Evolutionary conservation across 1,140 invertebrate genomes (phyloP).

Genomic region (Pinna nobilis): DNA sequence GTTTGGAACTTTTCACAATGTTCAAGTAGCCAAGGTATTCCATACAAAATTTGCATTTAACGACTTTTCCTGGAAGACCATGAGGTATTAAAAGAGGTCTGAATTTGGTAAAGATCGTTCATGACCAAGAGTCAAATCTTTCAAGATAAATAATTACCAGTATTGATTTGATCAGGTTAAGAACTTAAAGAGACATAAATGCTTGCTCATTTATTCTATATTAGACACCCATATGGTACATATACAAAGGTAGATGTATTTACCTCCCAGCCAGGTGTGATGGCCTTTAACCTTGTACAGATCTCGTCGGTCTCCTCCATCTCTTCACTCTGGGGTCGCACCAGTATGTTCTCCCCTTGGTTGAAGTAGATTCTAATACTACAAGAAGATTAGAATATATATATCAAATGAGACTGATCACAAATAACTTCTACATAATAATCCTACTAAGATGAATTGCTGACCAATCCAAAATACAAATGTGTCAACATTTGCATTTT

Average conservation of each 20-base stretch:
- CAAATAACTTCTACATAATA: not conserved
- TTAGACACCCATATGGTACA: too few species aligned
- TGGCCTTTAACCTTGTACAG: constrained; percentile 82
- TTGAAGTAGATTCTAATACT: constrained; percentile 77
- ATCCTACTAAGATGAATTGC: not conserved
- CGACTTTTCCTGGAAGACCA: too few species aligned
- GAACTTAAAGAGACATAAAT: not conserved
- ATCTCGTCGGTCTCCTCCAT: constrained; percentile 87
- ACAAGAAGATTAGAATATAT: constrained; percentile 40
- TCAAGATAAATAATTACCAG: not conserved
- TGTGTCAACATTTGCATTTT: too few species aligned
- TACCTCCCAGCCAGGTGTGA: constrained; percentile 84
- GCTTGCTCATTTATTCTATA: not conserved
- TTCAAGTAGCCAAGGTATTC: too few species aligned
- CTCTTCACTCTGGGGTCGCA: constrained; percentile 77
- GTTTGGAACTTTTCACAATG: too few species aligned
- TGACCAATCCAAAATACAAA: too few species aligned
- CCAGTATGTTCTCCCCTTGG: constrained; percentile 89
- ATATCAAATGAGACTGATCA: not conserved
- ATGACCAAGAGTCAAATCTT: not conserved
- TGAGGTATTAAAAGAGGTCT: too few species aligned
- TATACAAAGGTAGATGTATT: not conserved
- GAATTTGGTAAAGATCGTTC: not conserved
- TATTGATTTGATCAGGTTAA: not conserved
- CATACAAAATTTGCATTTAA: too few species aligned